Evolutionary conservation across 1,140 invertebrate species (phyloP).

Genomic region (Psilanteris sp.): DNA sequence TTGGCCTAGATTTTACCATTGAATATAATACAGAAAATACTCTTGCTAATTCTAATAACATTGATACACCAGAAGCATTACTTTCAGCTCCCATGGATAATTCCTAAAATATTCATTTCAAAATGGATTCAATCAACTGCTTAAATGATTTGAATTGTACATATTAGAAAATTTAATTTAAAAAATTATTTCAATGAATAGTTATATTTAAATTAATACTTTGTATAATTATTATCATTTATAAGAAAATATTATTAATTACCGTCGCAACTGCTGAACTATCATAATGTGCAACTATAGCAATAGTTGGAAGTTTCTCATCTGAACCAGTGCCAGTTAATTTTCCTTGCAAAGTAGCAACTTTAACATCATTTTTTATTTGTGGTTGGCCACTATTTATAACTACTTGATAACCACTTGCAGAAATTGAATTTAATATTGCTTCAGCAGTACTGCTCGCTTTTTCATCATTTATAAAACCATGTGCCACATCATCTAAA

Average conservation of each 20-base stretch:
- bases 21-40: constrained; percentile 96
- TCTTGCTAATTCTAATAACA: constrained; percentile 92
- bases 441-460: constrained; percentile 86
- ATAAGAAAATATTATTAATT: too few species aligned
- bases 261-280: constrained; percentile 45
- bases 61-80: constrained; percentile 95
- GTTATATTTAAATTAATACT: too few species aligned
- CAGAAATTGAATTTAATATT: constrained; percentile 91
- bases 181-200: too few species aligned
- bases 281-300: constrained; percentile 53
- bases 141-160: too few species aligned
- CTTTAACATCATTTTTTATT: constrained; percentile 88
- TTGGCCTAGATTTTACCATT: constrained; percentile 88
- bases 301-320: constrained; percentile 84
- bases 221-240: too few species aligned
- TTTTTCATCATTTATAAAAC: constrained; percentile 81
- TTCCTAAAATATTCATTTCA: constrained; percentile 45
- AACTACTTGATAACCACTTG: constrained; percentile 94
- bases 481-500: constrained; percentile 86
- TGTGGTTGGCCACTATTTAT: constrained; percentile 85
- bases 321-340: constrained; percentile 88
- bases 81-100: constrained; percentile 83
- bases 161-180: too few species aligned
- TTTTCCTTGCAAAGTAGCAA: constrained; percentile 92
- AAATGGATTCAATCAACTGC: too few species aligned